A percentile compares a stretch with the other conserved stretches of the same genome.
phyloP scores from a whole-genome alignment of 2,888 invertebrate genomes.

The Lordiphosa fenestrarum region DNA sequence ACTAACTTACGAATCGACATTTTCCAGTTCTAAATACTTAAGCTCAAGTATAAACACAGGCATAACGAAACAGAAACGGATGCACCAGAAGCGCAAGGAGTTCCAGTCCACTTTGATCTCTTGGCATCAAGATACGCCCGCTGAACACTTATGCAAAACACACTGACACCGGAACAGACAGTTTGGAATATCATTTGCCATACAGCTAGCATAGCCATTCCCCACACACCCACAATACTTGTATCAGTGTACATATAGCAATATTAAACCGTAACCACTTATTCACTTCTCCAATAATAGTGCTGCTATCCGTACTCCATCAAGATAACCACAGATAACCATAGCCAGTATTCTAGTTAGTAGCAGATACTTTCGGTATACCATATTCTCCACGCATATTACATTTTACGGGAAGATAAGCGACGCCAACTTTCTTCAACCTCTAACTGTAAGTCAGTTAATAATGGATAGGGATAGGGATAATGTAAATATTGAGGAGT shows the following conservation, averaged over 20 bases:
- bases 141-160: constrained; percentile 71
- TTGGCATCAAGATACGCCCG: constrained; percentile 76
- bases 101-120: background rate
- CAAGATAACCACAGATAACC: constrained; percentile 18
- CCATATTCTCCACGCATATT: background rate
- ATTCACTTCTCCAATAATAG: constrained; percentile 5
- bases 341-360: constrained; percentile 3
- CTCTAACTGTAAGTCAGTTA: no score
- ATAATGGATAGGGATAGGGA: no score
- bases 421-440: no score
- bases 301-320: constrained; percentile 3
- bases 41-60: constrained; percentile 1
- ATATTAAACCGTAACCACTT: constrained; percentile 2
- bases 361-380: constrained; percentile 6
- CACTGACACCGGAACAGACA: constrained; percentile 81
- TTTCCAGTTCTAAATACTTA: constrained; percentile 2
- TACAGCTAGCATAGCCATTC: constrained; percentile 74
- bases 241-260: background rate
- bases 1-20: constrained; percentile 2
- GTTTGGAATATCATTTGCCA: constrained; percentile 80
- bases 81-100: constrained; percentile 3
- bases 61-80: constrained; percentile 5
- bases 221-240: constrained; percentile 5
- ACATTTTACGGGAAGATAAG: background rate
- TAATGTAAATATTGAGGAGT: background rate